Base-by-base conservation (phyloP, 2,797 vertebrate genomes). In the Lophura swinhoii region DNA sequence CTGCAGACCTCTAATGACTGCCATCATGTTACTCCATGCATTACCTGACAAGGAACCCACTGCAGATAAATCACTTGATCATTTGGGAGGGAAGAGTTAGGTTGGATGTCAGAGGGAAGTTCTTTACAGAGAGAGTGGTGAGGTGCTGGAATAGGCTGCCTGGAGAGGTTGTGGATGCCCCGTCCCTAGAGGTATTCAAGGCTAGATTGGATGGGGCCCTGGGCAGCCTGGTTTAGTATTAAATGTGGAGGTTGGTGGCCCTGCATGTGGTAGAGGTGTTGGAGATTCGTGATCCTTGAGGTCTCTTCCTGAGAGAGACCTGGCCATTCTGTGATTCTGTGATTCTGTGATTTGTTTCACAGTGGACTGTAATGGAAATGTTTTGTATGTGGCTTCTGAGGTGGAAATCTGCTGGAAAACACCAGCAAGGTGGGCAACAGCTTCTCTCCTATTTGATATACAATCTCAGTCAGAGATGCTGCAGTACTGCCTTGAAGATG, bases 371-470 rank as follows among this genome's bases (percentile, higher is more conserved):
- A 20, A 41, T 72, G 20, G 5, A 5, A 76, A 1, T 70, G 23
- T 66, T 77, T 85, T 69, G 15, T 35, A n/a, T 5, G 4, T 39
- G 55, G 46, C 39, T 88, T 73, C 39, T 60, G 28, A 86, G 44
- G 43, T 74, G 31, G 16, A 83, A 41, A 16, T 43, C 75, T 81
- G 16, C 28, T 75, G 56, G 59, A 49, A 94, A 90, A 81, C 35
- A 75, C 20, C 49, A 78, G 10, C 33, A 76, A 58, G 20, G n/a
- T 43, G 43, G 18, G 37, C 29, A 58, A 51, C 66, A 76, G 22
- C 4, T 10, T 82, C 86, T 12, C 11, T 84, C 23, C 39, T 44
- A 3, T 3, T 1, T 18, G 37, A 15, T 67, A 16, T 39, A 51
- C 31, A 78, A 3, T 29, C 41, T 24, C 16, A 49, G 39, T 41